Conservation (phyloP, 1,140 invertebrate genomes). For the Apis laboriosa region DNA sequence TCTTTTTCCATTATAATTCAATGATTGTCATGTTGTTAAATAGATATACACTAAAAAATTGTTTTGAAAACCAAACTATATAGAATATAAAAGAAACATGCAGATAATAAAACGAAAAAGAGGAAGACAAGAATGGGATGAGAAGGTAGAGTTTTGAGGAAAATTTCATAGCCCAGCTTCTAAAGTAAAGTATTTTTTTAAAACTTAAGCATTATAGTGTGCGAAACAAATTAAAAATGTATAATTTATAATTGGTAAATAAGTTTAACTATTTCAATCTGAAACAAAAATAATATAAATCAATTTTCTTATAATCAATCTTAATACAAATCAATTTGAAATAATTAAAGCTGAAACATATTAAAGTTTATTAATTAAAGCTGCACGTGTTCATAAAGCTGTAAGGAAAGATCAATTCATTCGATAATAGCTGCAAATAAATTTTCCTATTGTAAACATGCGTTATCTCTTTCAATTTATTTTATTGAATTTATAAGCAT, state of each 20-base stretch:
- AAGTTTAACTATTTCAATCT: slow-evolving; percentile 3
- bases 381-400: slow-evolving; percentile 4
- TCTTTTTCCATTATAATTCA: not conserved
- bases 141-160: not conserved
- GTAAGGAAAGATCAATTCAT: slow-evolving; percentile 12
- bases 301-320: not conserved
- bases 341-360: slow-evolving; percentile 15
- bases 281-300: not conserved
- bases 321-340: not conserved
- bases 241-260: not conserved
- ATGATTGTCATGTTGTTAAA: not conserved
- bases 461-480: slow-evolving; percentile 4
- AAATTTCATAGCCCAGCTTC: slow-evolving; percentile 51
- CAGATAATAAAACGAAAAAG: not conserved
- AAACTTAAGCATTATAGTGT: slow-evolving; percentile 4
- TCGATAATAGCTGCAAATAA: not conserved
- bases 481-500: not conserved
- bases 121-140: not conserved
- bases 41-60: not conserved
- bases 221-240: not conserved
- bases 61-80: not conserved
- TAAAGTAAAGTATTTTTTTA: slow-evolving; percentile 2
- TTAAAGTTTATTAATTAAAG: not conserved
- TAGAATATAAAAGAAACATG: not conserved
- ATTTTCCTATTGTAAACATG: not conserved